A percentile compares a stretch with the other conserved stretches of the same genome.
phyloP scores from a whole-genome alignment of 2,888 invertebrate genomes.

The Hermaeophaga mercurialis region DNA sequence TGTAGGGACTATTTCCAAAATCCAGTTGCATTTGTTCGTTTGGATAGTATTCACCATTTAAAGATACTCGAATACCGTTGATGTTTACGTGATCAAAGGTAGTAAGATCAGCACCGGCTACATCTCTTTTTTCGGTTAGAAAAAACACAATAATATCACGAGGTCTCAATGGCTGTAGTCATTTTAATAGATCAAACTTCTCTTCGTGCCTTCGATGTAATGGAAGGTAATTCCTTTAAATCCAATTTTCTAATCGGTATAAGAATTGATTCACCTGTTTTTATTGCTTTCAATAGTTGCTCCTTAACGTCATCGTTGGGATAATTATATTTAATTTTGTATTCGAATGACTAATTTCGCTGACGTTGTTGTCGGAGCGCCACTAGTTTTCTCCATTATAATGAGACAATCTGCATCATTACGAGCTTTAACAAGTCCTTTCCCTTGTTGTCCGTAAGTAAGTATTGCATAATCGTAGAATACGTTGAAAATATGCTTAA shows the following conservation, averaged over 20 bases:
- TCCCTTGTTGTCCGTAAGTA: constrained; percentile 26
- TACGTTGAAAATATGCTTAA: constrained; percentile 30
- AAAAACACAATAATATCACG: constrained; percentile 30
- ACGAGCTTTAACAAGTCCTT: constrained; percentile 28
- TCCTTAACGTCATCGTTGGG: constrained; percentile 27
- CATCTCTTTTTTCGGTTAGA: constrained; percentile 10
- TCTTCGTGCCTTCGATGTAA: constrained; percentile 18
- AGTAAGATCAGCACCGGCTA: constrained; percentile 19
- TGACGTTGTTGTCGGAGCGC: background rate
- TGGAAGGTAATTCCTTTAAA: constrained; percentile 29
- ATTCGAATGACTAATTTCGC: constrained; percentile 23
- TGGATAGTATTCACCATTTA: constrained; percentile 27
- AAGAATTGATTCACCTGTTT: constrained; percentile 24
- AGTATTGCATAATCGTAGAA: constrained; percentile 30
- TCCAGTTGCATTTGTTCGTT: constrained; percentile 22
- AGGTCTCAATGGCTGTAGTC: constrained; percentile 24
- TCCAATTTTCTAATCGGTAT: constrained; percentile 34
- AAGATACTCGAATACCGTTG: constrained; percentile 12
- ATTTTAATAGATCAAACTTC: constrained; percentile 33
- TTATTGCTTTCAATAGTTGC: constrained; percentile 25
- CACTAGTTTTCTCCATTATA: background rate
- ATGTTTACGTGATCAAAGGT: constrained; percentile 23
- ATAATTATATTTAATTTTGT: constrained; percentile 12
- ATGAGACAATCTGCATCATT: constrained; percentile 28
- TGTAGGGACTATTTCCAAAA: constrained; percentile 21